Conservation (phyloP, 1,140 invertebrate species). For the Drosophila ironensis region DNA sequence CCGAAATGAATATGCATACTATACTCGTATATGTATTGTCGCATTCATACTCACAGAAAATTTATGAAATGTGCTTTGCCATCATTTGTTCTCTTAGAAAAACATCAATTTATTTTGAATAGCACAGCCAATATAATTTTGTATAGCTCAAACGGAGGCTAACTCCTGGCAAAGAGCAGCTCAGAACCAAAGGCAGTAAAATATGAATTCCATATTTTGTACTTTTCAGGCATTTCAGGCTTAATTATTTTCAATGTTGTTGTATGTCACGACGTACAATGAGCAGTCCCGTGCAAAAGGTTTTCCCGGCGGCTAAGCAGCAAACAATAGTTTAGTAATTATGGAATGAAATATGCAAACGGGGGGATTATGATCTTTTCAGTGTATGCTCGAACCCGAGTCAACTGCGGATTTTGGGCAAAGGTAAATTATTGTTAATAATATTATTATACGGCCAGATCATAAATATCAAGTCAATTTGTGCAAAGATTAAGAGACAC, state of each 20-base stretch:
- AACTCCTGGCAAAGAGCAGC: no score
- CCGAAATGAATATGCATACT: no score
- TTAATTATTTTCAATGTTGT: conserved; percentile 16
- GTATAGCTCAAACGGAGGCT: no score
- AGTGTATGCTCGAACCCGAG: conserved; percentile 7
- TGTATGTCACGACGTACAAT: conserved; percentile 5
- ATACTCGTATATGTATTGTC: no score
- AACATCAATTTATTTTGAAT: no score
- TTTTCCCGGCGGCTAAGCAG: not conserved
- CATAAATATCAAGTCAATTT: conserved; percentile 37
- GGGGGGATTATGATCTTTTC: conserved; percentile 34
- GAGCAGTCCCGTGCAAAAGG: conserved; percentile 32
- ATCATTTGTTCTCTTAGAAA: no score
- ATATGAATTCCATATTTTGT: not conserved
- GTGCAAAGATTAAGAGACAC: conserved; percentile 16
- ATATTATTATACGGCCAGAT: conserved; percentile 29
- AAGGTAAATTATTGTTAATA: conserved; percentile 38
- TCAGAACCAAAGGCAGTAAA: not conserved
- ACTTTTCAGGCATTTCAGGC: conserved; percentile 12
- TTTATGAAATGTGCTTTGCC: no score
- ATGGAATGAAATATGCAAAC: conserved; percentile 22
- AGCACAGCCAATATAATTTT: no score
- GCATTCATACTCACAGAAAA: no score
- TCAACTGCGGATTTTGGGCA: conserved; percentile 29
- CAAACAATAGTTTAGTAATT: conserved; percentile 38